Percentiles rank a stretch among this genome's conserved stretches.
These are phyloP conservation scores for Drosophila insularis DNA, from an alignment of 1,140 invertebrate species.

Conservation along the genomic window DNA sequence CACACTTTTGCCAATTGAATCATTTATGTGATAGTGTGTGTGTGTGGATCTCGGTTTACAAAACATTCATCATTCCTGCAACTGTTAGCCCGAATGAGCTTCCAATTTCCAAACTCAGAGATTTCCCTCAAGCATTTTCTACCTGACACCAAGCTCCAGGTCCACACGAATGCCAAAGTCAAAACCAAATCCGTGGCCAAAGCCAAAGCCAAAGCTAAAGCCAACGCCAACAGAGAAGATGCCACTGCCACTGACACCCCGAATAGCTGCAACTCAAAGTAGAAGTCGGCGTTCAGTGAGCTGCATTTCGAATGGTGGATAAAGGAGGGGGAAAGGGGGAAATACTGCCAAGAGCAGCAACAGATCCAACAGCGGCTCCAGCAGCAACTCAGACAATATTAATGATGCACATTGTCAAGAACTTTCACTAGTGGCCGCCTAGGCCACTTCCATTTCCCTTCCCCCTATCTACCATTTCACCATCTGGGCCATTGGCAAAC, in stretches of 20 bases:
- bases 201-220: no score
- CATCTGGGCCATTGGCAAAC: conserved; percentile 59
- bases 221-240: conserved; percentile 1
- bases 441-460: conserved; percentile 66
- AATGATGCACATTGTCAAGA: conserved; percentile 79
- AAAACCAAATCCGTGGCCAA: background rate
- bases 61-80: conserved; percentile 2
- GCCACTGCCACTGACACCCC: conserved; percentile 31
- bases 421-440: conserved; percentile 71
- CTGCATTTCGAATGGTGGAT: conserved; percentile 39
- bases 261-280: conserved; percentile 59
- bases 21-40: background rate
- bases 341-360: conserved; percentile 37
- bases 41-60: background rate
- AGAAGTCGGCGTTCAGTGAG: conserved; percentile 10
- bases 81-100: conserved; percentile 4
- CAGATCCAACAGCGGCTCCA: conserved; percentile 24
- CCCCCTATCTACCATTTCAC: background rate
- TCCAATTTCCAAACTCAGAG: conserved; percentile 2
- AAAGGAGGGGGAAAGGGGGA: background rate
- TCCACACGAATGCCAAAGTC: conserved; percentile 1
- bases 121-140: conserved; percentile 11
- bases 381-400: conserved; percentile 66
- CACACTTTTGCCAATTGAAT: background rate
- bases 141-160: background rate